phyloP scores from a whole-genome alignment of 2,113 vertebrate genomes.

The Rhinoptilus africanus region DNA sequence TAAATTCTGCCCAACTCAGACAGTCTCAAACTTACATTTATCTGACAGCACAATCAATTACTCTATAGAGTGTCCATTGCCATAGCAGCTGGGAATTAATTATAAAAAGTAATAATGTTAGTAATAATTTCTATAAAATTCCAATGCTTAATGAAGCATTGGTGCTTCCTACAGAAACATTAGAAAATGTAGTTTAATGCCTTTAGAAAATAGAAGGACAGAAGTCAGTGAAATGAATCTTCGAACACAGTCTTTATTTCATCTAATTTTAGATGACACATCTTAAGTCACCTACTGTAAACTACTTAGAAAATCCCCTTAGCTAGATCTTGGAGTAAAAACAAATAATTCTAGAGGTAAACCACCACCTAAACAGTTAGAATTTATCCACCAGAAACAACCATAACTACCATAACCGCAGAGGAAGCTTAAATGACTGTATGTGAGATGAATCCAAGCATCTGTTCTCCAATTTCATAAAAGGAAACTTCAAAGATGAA shows the following conservation, averaged over 20 bases:
- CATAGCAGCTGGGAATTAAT: neutral
- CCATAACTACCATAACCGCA: neutral
- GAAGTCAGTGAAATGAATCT: neutral
- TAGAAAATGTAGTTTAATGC: neutral
- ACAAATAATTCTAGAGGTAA: neutral
- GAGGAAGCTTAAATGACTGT: neutral
- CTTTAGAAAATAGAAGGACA: neutral
- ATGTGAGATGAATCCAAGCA: neutral
- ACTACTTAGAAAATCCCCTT: neutral
- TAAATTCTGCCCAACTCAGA: slow-evolving; percentile 1
- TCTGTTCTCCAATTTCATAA: neutral
- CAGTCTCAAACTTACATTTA: neutral
- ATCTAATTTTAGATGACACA: neutral
- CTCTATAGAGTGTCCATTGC: neutral
- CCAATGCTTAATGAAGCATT: neutral
- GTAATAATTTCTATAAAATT: neutral
- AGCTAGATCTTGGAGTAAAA: neutral
- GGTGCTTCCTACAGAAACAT: neutral
- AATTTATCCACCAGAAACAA: neutral
- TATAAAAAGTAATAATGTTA: neutral
- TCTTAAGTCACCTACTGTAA: neutral
- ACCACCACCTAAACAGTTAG: neutral
- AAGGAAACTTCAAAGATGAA: neutral
- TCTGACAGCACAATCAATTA: neutral
- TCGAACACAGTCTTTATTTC: neutral